Evolutionary conservation across 2,888 invertebrate genomes (phyloP).

Genomic region (Drosophila bunnanda): DNA sequence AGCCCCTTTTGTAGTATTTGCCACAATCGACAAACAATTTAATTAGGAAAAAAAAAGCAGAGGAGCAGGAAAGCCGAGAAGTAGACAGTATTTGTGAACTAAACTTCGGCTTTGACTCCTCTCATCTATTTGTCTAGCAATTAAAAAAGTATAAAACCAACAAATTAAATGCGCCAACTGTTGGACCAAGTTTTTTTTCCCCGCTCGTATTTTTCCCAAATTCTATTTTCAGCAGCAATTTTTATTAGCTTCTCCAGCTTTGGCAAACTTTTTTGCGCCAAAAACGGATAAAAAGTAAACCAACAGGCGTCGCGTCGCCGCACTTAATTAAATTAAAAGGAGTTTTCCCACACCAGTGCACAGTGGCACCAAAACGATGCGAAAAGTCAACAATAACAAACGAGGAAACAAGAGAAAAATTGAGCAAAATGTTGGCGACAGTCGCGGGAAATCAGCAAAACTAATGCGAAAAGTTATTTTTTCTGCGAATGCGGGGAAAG

Average conservation of each 20-base stretch:
- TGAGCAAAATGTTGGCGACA: constrained; percentile 42
- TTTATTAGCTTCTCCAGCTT: constrained; percentile 28
- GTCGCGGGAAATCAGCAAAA: constrained; percentile 70
- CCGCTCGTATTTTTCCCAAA: constrained; percentile 11
- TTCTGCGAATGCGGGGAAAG: background rate
- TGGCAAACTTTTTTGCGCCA: constrained; percentile 54
- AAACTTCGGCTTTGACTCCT: constrained; percentile 30
- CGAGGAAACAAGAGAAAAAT: constrained; percentile 37
- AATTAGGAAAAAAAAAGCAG: constrained; percentile 4
- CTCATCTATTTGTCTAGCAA: constrained; percentile 75
- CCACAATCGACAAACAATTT: constrained; percentile 45
- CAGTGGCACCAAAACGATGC: constrained; percentile 55
- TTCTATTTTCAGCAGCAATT: constrained; percentile 30
- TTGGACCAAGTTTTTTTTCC: constrained; percentile 54
- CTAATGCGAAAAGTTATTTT: constrained; percentile 69
- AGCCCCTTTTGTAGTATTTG: constrained; percentile 29
- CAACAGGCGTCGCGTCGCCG: constrained; percentile 72
- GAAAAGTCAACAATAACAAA: constrained; percentile 54
- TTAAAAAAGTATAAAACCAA: constrained; percentile 78
- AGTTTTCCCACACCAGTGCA: constrained; percentile 46
- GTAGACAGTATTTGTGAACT: constrained; percentile 12
- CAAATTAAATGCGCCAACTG: constrained; percentile 78
- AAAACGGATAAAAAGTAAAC: constrained; percentile 34
- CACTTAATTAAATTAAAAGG: constrained; percentile 77
- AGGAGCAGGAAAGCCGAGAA: background rate